Evolutionary conservation across 2,797 vertebrate genomes (phyloP).

Genomic region (Channa striata): DNA sequence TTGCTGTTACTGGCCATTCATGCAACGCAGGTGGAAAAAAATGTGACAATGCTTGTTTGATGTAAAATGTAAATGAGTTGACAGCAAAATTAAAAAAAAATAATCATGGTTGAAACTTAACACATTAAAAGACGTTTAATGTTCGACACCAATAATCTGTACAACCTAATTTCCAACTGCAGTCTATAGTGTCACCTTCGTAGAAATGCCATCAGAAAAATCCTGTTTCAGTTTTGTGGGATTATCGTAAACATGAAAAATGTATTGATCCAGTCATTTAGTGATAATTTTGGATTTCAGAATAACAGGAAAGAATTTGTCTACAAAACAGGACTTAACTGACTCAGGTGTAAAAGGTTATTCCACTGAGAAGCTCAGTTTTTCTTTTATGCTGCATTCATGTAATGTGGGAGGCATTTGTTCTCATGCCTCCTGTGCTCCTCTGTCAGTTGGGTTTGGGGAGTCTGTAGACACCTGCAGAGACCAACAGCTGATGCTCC

Average conservation of each 20-base stretch:
- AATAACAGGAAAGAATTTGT: neutral
- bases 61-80: neutral
- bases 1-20: neutral
- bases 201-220: neutral
- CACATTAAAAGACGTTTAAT: slow-evolving; percentile 10
- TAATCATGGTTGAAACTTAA: neutral
- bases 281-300: neutral
- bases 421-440: neutral
- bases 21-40: neutral
- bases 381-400: no score
- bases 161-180: neutral
- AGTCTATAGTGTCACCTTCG: neutral
- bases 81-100: no score
- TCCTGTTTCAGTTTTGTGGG: neutral
- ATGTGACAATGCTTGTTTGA: neutral
- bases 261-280: neutral
- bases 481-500: slow-evolving; percentile 92
- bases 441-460: slow-evolving; percentile 85
- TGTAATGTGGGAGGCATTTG: neutral
- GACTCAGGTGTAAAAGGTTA: neutral
- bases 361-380: no score
- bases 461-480: slow-evolving; percentile 92
- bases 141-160: neutral
- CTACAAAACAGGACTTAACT: neutral
- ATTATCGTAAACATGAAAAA: neutral